These are phyloP conservation scores for Scylla paramamosain DNA, from an alignment of 1,140 invertebrate species.

Conservation along the genomic window DNA sequence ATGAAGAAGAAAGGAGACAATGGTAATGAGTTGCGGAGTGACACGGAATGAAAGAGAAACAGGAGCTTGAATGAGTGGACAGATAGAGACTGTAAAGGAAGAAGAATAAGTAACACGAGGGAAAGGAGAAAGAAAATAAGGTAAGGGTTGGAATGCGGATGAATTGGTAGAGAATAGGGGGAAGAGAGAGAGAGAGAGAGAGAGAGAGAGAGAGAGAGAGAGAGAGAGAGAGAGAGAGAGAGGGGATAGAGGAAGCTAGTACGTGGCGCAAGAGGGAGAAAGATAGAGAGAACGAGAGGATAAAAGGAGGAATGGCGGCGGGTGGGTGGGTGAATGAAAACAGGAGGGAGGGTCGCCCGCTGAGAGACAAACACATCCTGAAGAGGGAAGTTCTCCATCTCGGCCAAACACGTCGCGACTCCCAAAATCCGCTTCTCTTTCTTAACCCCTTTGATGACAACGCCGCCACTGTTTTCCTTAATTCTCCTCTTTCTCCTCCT, in stretches of 20 bases:
- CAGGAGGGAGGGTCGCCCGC: slow-evolving; percentile 15
- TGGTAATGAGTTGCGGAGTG: background rate
- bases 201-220: background rate
- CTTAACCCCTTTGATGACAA: slow-evolving; percentile 13
- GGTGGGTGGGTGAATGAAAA: background rate
- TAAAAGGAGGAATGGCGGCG: background rate
- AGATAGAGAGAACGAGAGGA: too few species aligned
- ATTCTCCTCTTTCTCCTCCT: background rate
- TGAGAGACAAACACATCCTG: slow-evolving; percentile 1
- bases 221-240: background rate
- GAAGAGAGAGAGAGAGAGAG: background rate
- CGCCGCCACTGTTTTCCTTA: background rate
- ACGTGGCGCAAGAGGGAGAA: background rate
- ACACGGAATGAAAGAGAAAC: background rate
- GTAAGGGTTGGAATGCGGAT: background rate
- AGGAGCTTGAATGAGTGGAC: background rate
- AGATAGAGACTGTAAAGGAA: background rate
- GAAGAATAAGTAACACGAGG: background rate
- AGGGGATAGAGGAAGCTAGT: background rate
- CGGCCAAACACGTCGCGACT: slow-evolving; percentile 8
- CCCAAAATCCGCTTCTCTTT: background rate
- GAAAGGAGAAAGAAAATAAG: background rate
- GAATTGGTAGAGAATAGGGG: background rate
- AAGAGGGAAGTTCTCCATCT: background rate
- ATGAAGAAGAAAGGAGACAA: too few species aligned